Percentiles rank a stretch among this genome's conserved stretches.
Conservation (phyloP, 2,113 vertebrate genomes). For the Chaetorhynchus papuensis region DNA sequence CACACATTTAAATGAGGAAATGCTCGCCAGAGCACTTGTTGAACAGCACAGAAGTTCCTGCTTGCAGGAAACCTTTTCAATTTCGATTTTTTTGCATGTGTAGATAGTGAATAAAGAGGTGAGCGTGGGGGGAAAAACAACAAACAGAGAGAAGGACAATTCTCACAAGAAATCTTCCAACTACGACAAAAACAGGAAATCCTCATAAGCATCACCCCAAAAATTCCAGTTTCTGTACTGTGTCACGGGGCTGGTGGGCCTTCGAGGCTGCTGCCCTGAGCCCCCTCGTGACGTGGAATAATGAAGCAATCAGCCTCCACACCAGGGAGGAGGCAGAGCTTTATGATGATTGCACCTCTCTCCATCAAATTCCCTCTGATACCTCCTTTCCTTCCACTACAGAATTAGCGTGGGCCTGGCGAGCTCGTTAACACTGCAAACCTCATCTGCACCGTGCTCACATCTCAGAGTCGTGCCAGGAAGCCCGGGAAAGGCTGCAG, state of each 20-base stretch:
- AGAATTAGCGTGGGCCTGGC: background rate
- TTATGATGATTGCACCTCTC: background rate
- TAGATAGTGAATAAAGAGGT: background rate
- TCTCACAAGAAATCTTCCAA: background rate
- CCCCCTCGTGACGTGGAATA: background rate
- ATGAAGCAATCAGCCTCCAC: background rate
- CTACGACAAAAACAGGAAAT: background rate
- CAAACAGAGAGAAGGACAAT: background rate
- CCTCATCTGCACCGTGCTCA: background rate
- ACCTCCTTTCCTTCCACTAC: background rate
- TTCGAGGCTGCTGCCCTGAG: background rate
- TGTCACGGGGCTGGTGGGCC: background rate
- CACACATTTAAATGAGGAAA: background rate
- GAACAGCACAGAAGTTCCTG: background rate
- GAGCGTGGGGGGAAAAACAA: fast-evolving
- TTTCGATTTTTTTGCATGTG: background rate
- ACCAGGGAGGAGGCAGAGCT: background rate
- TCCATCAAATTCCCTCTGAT: background rate
- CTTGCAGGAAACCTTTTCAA: background rate
- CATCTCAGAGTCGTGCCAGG: background rate
- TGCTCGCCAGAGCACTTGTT: background rate
- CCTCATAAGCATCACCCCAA: background rate
- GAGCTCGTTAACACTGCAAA: background rate
- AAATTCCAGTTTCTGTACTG: background rate
- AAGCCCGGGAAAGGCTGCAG: background rate